Evolutionary conservation across 2,113 vertebrate genomes (phyloP).

Genomic region (Epinephelus moara): DNA sequence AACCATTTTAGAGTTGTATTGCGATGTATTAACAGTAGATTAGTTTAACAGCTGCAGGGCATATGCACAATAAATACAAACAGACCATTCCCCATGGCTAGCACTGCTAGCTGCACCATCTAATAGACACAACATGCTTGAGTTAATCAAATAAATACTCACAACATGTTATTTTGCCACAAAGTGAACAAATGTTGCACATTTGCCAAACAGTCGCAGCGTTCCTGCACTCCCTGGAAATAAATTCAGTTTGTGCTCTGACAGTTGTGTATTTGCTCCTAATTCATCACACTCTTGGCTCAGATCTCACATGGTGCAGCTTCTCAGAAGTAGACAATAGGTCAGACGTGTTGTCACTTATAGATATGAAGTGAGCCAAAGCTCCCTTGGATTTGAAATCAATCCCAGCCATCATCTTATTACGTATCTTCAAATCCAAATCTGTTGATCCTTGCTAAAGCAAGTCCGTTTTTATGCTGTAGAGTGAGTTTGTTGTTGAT

Average conservation of each 20-base stretch:
- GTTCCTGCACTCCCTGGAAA: neutral
- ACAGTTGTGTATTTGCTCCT: neutral
- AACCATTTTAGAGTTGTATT: conserved; percentile 11
- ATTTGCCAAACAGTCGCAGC: neutral
- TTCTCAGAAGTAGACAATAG: neutral
- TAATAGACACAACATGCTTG: neutral
- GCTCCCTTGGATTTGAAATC: conserved; percentile 49
- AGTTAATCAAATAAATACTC: neutral
- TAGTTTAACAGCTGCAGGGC: neutral
- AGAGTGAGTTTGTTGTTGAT: neutral
- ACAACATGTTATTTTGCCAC: neutral
- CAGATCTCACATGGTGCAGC: conserved; percentile 24
- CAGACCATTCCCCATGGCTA: neutral
- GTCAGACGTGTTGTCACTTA: conserved; percentile 44
- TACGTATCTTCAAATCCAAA: conserved; percentile 42
- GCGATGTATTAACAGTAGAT: neutral
- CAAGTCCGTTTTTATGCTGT: neutral
- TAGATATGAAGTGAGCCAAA: conserved; percentile 42
- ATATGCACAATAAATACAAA: neutral
- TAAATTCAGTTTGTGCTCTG: neutral
- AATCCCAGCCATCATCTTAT: conserved; percentile 42
- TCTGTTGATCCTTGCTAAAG: conserved; percentile 21
- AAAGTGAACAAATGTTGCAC: neutral
- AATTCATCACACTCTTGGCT: conserved; percentile 22
- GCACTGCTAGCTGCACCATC: neutral